Conservation (phyloP, 2,113 vertebrate species). For the Petaurus breviceps region DNA sequence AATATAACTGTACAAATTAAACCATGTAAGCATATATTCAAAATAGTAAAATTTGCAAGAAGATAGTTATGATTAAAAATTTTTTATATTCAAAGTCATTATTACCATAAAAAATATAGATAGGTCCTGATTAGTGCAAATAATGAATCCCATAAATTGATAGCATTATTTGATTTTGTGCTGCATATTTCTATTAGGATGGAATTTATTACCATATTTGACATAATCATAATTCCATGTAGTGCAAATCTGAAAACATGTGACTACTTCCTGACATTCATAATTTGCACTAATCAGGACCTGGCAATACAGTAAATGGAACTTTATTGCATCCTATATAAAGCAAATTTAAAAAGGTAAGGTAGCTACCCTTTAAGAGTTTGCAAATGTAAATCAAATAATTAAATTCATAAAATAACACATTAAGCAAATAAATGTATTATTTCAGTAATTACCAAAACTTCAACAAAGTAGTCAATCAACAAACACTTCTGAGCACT, state of each 20-base stretch:
- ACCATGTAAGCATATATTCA: neutral
- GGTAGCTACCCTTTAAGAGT: neutral
- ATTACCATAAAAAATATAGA: neutral
- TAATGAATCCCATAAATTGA: neutral
- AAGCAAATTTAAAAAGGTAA: neutral
- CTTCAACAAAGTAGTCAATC: neutral
- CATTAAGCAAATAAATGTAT: neutral
- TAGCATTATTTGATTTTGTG: neutral
- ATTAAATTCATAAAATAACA: neutral
- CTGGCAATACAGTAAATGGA: neutral
- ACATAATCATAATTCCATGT: neutral
- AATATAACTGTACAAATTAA: conserved; percentile 23
- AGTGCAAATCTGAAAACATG: neutral
- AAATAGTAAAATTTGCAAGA: neutral
- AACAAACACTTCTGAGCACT: neutral
- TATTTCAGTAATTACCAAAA: neutral
- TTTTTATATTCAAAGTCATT: conserved; percentile 4
- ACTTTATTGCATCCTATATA: neutral
- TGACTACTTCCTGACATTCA: neutral
- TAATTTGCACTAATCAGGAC: neutral
- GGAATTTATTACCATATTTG: neutral
- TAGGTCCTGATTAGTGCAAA: neutral
- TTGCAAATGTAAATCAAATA: neutral
- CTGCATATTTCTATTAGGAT: neutral
- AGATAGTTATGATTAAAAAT: neutral